These are phyloP conservation scores for Sebastes fasciatus DNA, from an alignment of 2,113 vertebrate genomes.

Conservation along the genomic window DNA sequence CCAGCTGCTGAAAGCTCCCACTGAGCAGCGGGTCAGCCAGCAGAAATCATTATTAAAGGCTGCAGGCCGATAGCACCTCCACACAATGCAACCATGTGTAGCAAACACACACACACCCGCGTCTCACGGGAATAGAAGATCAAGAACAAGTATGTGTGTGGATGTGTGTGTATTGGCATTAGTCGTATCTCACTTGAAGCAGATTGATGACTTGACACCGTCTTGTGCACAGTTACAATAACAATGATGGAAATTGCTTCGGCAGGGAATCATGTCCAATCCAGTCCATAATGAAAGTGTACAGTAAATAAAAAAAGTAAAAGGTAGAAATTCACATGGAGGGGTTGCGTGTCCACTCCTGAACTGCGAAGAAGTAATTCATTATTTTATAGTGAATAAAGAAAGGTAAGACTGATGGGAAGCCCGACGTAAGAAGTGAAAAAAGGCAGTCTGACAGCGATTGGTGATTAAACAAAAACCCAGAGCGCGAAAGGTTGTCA, in stretches of 20 bases:
- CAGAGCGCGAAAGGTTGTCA: slow-evolving; percentile 16
- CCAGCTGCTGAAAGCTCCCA: slow-evolving; percentile 73
- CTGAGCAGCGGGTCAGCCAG: slow-evolving; percentile 69
- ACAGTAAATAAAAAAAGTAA: not conserved
- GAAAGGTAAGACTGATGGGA: not conserved
- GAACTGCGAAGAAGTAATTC: not conserved
- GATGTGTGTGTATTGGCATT: not conserved
- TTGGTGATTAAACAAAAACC: slow-evolving; percentile 35
- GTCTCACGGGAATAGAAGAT: slow-evolving; percentile 4
- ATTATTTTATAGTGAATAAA: slow-evolving; percentile 10
- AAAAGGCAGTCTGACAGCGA: not conserved
- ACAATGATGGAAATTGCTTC: not conserved
- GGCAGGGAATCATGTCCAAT: not conserved
- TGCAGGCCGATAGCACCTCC: slow-evolving; percentile 44
- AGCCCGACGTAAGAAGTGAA: not conserved
- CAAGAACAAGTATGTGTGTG: slow-evolving; percentile 27
- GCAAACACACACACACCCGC: slow-evolving; percentile 42
- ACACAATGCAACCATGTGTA: slow-evolving; percentile 55
- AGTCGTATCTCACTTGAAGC: not conserved
- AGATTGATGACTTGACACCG: slow-evolving; percentile 19
- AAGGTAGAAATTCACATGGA: not conserved
- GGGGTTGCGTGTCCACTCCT: not conserved
- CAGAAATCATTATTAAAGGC: slow-evolving; percentile 69
- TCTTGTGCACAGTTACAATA: not conserved
- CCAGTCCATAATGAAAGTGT: not conserved